Conservation (phyloP, 2,113 vertebrate species). For the Gallinago media region DNA sequence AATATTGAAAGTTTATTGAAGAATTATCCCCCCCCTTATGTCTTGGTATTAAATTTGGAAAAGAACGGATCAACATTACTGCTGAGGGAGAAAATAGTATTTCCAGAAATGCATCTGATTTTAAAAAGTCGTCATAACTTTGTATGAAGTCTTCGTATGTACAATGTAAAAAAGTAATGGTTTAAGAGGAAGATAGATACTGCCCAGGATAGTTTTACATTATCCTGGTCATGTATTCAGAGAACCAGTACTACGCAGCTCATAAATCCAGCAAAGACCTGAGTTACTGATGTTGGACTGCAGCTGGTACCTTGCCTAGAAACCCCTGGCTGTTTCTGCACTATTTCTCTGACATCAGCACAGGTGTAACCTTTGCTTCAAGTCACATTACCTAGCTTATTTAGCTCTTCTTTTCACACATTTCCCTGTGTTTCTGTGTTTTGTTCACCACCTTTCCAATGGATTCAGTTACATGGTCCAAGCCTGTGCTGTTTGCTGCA, state of each 20-base stretch:
- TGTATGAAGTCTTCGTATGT: rapidly evolving
- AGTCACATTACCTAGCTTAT: background rate
- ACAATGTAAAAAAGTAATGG: background rate
- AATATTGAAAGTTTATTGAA: background rate
- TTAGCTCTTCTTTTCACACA: background rate
- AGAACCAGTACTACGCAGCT: background rate
- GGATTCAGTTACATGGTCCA: background rate
- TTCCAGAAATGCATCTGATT: background rate
- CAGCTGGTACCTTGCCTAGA: background rate
- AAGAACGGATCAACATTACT: rapidly evolving
- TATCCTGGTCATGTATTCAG: background rate
- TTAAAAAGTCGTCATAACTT: background rate
- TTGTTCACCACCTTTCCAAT: background rate
- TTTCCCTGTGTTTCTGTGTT: background rate
- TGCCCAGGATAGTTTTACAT: background rate
- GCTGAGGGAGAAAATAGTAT: background rate
- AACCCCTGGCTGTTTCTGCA: background rate
- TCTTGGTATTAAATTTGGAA: background rate
- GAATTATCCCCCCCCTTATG: background rate
- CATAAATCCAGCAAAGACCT: background rate
- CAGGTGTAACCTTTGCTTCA: background rate
- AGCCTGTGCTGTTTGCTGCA: background rate
- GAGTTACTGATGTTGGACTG: background rate
- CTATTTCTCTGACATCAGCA: background rate
- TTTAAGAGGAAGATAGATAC: background rate